Evolutionary conservation across 2,888 invertebrate species (phyloP).

Genomic region (Sminthurinus aureus): DNA sequence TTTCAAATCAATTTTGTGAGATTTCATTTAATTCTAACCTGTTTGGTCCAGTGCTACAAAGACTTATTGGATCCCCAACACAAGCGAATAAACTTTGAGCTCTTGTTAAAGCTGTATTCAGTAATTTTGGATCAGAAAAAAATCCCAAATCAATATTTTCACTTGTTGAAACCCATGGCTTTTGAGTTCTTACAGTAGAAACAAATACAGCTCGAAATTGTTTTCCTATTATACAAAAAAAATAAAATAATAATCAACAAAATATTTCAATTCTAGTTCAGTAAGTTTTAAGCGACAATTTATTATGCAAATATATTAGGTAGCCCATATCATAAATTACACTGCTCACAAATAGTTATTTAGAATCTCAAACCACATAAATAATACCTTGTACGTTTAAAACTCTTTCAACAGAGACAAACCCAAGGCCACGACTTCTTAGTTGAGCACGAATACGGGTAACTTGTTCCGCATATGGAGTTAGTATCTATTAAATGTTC

Average conservation of each 20-base stretch:
- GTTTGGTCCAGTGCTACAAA: conserved; percentile 74
- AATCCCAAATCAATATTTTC: conserved; percentile 77
- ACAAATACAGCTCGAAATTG: conserved; percentile 83
- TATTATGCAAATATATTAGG: background rate
- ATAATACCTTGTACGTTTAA: conserved; percentile 77
- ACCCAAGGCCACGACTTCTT: conserved; percentile 74
- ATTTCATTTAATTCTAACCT: too few species aligned
- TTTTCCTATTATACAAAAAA: conserved; percentile 66
- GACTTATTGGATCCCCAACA: conserved; percentile 82
- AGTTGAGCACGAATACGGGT: conserved; percentile 78
- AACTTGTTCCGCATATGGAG: conserved; percentile 82
- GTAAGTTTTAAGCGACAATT: background rate
- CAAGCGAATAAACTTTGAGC: conserved; percentile 84
- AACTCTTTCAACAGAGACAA: conserved; percentile 81
- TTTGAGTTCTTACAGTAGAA: conserved; percentile 77
- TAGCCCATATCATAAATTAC: background rate
- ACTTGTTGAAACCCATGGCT: conserved; percentile 18
- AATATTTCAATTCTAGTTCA: conserved; percentile 4
- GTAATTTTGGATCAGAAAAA: conserved; percentile 78
- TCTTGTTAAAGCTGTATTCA: conserved; percentile 82
- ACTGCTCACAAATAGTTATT: background rate
- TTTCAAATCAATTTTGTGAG: too few species aligned
- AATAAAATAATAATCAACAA: conserved; percentile 43
- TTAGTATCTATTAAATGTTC: conserved; percentile 64
- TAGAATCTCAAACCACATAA: background rate